These are phyloP conservation scores for Zelleria hepariella DNA, from an alignment of 2,888 invertebrate genomes.

Conservation along the genomic window DNA sequence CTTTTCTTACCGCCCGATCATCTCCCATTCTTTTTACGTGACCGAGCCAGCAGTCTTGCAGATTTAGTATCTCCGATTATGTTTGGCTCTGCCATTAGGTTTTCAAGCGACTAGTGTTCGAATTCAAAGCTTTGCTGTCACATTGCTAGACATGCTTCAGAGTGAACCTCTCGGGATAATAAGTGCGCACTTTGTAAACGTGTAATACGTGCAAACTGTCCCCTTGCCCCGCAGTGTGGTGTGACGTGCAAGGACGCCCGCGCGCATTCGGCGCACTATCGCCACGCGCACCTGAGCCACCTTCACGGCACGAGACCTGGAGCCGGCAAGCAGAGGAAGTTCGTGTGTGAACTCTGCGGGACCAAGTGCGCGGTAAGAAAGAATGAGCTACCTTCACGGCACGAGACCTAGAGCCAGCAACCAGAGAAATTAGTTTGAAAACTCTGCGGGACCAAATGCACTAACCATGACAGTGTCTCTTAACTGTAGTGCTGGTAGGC, in stretches of 20 bases:
- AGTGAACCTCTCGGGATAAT: no score
- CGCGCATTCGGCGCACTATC: conserved; percentile 5
- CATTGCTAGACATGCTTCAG: no score
- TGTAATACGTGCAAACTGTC: no score
- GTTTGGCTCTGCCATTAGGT: no score
- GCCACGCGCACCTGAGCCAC: conserved; percentile 2
- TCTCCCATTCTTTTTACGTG: no score
- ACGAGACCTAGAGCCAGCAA: not conserved
- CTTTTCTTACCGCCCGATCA: no score
- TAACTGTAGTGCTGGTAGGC: not conserved
- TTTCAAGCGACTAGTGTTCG: no score
- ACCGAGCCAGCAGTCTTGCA: no score
- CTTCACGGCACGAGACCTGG: not conserved
- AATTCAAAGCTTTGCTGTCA: no score
- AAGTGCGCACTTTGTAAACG: no score
- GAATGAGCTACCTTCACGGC: not conserved
- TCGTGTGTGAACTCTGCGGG: conserved; percentile 4
- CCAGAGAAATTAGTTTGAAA: not conserved
- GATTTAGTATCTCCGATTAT: no score
- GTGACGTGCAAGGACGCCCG: conserved; percentile 46
- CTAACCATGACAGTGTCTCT: not conserved
- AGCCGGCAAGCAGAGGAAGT: not conserved
- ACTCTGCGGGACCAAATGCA: conserved; percentile 4
- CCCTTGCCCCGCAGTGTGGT: conserved; percentile 18
- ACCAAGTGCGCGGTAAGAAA: conserved; percentile 3